Evolutionary conservation across 2,888 invertebrate genomes (phyloP).

Genomic region (Cyrtodaria siliqua): DNA sequence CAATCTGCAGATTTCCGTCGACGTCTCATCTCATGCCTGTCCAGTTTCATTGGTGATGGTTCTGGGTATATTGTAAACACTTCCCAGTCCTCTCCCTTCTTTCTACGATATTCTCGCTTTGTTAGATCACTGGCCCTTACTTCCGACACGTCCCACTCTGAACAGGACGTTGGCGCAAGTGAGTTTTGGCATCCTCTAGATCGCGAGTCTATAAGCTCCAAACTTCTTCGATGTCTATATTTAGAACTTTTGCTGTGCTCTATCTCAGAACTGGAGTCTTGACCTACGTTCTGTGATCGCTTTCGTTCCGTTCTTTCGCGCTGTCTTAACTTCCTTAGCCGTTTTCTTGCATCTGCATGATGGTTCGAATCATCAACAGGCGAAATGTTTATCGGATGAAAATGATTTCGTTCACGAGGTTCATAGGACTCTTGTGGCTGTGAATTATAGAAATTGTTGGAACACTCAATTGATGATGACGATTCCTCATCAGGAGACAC

Average conservation of each 20-base stretch:
- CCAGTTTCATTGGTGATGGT: constrained; percentile 35
- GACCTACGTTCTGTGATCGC: constrained; percentile 45
- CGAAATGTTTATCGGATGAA: constrained; percentile 59
- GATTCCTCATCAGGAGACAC: constrained; percentile 33
- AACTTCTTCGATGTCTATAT: constrained; percentile 19
- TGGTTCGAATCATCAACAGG: constrained; percentile 58
- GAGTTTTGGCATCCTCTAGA: constrained; percentile 27
- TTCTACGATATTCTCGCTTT: constrained; percentile 46
- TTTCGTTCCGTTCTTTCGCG: constrained; percentile 28
- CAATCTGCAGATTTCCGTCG: constrained; percentile 58
- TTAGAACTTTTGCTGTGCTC: constrained; percentile 22
- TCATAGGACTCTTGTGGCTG: constrained; percentile 17
- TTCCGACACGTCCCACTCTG: constrained; percentile 58
- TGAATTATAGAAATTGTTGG: constrained; percentile 49
- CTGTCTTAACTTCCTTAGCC: constrained; percentile 39
- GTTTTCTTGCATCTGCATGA: constrained; percentile 33
- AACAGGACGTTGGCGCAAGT: constrained; percentile 40
- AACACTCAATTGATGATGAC: constrained; percentile 48
- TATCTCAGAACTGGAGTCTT: constrained; percentile 56
- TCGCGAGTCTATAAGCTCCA: constrained; percentile 23
- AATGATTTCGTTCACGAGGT: constrained; percentile 1
- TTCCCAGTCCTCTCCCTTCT: constrained; percentile 56
- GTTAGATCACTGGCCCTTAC: constrained; percentile 35
- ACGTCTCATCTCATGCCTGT: constrained; percentile 45
- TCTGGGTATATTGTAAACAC: constrained; percentile 63